Evolutionary conservation across 2,113 vertebrate genomes (phyloP).

Genomic region (Hiodon tergisus): DNA sequence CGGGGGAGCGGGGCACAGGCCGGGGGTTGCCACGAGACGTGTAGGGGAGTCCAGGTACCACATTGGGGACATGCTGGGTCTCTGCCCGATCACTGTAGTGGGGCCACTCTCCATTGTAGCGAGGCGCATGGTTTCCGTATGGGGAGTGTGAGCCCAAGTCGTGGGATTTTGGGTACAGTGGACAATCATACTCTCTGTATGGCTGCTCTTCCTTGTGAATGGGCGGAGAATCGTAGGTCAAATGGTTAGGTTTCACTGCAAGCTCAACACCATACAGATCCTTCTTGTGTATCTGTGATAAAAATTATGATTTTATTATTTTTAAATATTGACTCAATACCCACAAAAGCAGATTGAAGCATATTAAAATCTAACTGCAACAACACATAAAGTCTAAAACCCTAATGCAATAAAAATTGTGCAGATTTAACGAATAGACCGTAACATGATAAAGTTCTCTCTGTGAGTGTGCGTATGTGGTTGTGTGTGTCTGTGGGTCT

Average conservation of each 20-base stretch:
- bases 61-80: not conserved
- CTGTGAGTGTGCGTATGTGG: too few relatives aligned
- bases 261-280: slow-evolving; percentile 74
- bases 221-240: slow-evolving; percentile 68
- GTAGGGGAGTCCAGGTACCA: too few relatives aligned
- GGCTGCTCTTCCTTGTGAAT: slow-evolving; percentile 71
- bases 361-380: too few relatives aligned
- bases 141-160: slow-evolving; percentile 72
- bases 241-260: slow-evolving; percentile 63
- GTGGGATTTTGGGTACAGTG: slow-evolving; percentile 69
- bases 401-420: not conserved
- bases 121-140: slow-evolving; percentile 75
- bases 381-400: not conserved
- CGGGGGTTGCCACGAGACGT: slow-evolving; percentile 55
- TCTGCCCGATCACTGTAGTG: slow-evolving; percentile 68
- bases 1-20: slow-evolving; percentile 57
- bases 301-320: slow-evolving; percentile 21
- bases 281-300: slow-evolving; percentile 78
- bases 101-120: slow-evolving; percentile 82
- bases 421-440: too few relatives aligned
- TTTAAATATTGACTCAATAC: too few relatives aligned
- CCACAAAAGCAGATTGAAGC: not conserved
- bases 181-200: slow-evolving; percentile 80
- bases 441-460: too few relatives aligned
- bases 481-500: too few relatives aligned